phyloP scores from a whole-genome alignment of 2,113 vertebrate genomes.

The Nycticorax nycticorax region DNA sequence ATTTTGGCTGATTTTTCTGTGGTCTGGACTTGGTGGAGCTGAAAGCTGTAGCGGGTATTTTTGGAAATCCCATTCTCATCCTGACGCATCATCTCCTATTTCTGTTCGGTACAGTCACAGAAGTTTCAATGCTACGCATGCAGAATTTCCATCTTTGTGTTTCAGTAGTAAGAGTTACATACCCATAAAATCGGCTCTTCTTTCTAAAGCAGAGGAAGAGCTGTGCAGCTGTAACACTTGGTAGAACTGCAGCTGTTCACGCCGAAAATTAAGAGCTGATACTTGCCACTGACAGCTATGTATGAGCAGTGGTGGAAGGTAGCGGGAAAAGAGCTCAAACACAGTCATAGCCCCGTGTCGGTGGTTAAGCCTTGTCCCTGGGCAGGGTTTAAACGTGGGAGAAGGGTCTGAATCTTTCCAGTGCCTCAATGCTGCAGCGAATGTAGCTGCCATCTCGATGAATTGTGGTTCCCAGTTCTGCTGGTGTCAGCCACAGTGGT shows the following conservation, averaged over 20 bases:
- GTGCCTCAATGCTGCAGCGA: accelerated
- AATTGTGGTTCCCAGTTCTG: neutral
- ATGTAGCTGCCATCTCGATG: accelerated
- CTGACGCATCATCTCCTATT: neutral
- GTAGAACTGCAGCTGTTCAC: neutral
- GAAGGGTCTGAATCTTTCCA: neutral
- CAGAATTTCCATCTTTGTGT: neutral
- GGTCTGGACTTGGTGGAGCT: neutral
- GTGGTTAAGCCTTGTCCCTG: neutral
- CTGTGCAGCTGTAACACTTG: neutral
- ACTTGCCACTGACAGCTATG: neutral
- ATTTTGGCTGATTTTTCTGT: neutral
- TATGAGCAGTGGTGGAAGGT: neutral
- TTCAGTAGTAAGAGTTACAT: neutral
- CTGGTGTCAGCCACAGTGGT: accelerated
- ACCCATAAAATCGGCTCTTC: neutral
- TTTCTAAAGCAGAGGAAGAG: neutral
- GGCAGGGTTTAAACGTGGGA: neutral
- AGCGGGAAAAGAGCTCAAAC: neutral
- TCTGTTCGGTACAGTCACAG: neutral
- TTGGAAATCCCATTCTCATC: neutral
- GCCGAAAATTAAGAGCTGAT: neutral
- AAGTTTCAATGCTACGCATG: neutral
- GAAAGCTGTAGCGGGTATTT: neutral
- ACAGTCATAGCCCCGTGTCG: accelerated